phyloP scores from a whole-genome alignment of 2,888 invertebrate genomes.

The Aethes cnicana region DNA sequence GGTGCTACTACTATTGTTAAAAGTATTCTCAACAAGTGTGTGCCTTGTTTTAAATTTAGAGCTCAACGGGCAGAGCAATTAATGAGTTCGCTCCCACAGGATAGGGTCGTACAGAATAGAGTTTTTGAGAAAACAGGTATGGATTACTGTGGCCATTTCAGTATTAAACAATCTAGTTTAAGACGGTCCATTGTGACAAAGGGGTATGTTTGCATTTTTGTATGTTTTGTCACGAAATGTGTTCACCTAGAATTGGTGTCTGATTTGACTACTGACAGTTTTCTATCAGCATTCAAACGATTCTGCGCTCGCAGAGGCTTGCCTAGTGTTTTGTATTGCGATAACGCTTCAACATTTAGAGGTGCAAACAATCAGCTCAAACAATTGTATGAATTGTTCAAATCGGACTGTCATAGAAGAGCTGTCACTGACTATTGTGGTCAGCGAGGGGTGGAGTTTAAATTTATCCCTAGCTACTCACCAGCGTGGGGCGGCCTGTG shows the following conservation, averaged over 20 bases:
- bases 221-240: not conserved
- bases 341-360: not conserved
- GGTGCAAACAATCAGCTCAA: not conserved
- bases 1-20: not conserved
- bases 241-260: not conserved
- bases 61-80: not conserved
- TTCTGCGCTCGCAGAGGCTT: not conserved
- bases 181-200: not conserved
- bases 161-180: not conserved
- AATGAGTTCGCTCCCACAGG: not conserved
- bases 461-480: not conserved
- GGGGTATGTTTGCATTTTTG: not conserved
- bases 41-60: not conserved
- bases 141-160: not conserved
- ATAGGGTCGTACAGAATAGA: not conserved
- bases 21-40: not conserved
- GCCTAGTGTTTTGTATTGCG: not conserved
- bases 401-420: too few species aligned
- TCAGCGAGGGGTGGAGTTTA: not conserved
- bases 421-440: too few species aligned
- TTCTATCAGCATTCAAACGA: not conserved
- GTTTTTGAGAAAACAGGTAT: not conserved
- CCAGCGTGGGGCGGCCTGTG: not conserved
- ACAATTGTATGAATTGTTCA: not conserved
- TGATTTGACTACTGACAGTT: not conserved